phyloP scores from a whole-genome alignment of 2,888 invertebrate genomes.

The Leptura quadrifasciata region DNA sequence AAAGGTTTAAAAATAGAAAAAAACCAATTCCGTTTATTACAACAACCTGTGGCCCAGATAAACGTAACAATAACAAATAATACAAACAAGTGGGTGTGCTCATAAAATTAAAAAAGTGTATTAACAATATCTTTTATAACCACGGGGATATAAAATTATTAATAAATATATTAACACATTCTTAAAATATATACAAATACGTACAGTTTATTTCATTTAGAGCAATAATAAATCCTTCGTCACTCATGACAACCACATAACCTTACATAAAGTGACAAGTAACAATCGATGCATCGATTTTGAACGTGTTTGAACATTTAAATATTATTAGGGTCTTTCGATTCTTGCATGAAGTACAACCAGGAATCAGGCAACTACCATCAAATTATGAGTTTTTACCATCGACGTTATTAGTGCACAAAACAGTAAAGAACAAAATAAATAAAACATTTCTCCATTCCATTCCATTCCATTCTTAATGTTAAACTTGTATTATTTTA shows the following conservation, averaged over 20 bases:
- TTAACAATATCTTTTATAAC: background rate
- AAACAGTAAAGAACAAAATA: no score
- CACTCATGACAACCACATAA: background rate
- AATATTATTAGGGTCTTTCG: no score
- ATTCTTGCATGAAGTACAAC: no score
- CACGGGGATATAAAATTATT: background rate
- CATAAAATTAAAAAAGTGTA: no score
- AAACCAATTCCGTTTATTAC: background rate
- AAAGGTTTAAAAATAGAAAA: constrained; percentile 39
- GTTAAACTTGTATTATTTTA: no score
- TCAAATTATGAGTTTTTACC: no score
- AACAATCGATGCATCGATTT: no score
- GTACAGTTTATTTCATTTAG: background rate
- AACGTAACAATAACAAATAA: constrained; percentile 2
- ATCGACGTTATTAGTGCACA: no score
- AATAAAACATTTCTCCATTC: no score
- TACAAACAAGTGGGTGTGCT: background rate
- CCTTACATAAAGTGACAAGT: background rate
- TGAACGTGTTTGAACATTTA: no score
- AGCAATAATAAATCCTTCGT: background rate
- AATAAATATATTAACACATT: background rate
- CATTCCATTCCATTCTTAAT: no score
- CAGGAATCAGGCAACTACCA: no score
- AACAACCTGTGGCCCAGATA: constrained; percentile 38
- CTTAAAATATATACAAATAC: background rate